Base-by-base conservation (phyloP, 2,113 vertebrate species). In the Dicerorhinus sumatrensis region DNA sequence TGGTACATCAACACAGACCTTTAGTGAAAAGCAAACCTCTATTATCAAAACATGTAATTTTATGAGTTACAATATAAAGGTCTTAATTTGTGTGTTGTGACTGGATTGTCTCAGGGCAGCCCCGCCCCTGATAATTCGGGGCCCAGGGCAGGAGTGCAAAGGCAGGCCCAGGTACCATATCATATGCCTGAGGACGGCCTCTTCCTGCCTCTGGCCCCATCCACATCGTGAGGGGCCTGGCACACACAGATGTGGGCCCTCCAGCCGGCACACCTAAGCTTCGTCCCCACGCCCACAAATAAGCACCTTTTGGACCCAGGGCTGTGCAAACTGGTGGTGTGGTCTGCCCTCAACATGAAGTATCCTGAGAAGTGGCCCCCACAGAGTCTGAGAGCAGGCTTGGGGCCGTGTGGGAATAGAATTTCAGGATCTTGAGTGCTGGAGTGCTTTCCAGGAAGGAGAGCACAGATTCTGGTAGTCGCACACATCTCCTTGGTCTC, bases 161-260 rank as follows among this genome's bases (percentile, higher is more conserved):
- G 18, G 3, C 42, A 23, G 76, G 79, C 14, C 70, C 63, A 36
- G 0, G 1, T 9, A 3, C 54, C 7, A 9, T 12, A 8, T 0
- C 7, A 9, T 12, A 8, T 0, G 36, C 58, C n/a, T 70, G 51
- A n/a, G 56, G 25, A 29, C 0, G 16, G 16, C n/a, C 33, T 89
- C 56, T 48, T 87, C 58, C 60, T 27, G 6, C 6, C 67, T 70
- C 62, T 65, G 77, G 62, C 42, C 70, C 27, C 46, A 16, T 23
- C 16, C 36, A 18, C 20, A 23, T 1, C 39, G 51, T 58, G 70
- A 83, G 60, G 13, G 14, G 51, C 27, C 31, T 85, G 13, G 65
- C 21, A 27, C 58, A 17, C 9, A 58, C 1, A 17, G 54, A 51
- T 17, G 56, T n/a, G 73, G 85, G 16, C 36, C 23, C 21, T 46